phyloP scores from a whole-genome alignment of 30 jellyfish, hydroid and myxozoan species.

The Haliclystus octoradiatus region DNA sequence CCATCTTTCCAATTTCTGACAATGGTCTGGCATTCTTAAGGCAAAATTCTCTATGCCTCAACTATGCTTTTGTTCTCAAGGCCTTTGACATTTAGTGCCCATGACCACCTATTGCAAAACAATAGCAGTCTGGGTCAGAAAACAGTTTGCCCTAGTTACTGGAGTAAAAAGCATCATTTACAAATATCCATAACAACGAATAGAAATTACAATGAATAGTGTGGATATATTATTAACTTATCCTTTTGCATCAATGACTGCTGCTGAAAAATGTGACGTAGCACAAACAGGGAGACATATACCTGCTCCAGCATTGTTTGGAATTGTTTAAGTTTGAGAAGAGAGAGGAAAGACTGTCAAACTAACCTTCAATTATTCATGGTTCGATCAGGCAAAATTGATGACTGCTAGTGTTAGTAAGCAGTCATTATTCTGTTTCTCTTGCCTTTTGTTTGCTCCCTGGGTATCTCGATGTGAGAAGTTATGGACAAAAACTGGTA shows the following conservation, averaged over 20 bases:
- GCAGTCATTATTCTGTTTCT: background rate
- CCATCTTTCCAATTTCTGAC: no score
- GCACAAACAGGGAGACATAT: background rate
- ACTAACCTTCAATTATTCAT: background rate
- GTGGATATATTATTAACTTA: background rate
- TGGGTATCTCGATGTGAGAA: conserved; percentile 12
- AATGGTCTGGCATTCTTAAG: no score
- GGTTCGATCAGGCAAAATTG: background rate
- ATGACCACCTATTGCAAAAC: no score
- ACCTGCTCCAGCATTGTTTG: background rate
- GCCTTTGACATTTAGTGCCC: no score
- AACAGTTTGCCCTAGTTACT: no score
- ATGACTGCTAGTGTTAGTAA: background rate
- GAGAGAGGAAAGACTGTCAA: background rate
- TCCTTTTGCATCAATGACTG: background rate
- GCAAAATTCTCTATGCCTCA: no score
- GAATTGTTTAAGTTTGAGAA: no score
- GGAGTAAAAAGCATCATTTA: no score
- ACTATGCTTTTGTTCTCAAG: no score
- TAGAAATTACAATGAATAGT: background rate
- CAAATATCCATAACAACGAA: no score
- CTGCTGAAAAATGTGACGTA: background rate
- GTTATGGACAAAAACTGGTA: conserved; percentile 25
- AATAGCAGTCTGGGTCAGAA: no score
- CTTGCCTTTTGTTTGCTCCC: conserved; percentile 9